Percentiles rank a stretch among this genome's conserved stretches.
Evolutionary conservation across 2,113 vertebrate species (phyloP).

Genomic region (Diglossa brunneiventris): DNA sequence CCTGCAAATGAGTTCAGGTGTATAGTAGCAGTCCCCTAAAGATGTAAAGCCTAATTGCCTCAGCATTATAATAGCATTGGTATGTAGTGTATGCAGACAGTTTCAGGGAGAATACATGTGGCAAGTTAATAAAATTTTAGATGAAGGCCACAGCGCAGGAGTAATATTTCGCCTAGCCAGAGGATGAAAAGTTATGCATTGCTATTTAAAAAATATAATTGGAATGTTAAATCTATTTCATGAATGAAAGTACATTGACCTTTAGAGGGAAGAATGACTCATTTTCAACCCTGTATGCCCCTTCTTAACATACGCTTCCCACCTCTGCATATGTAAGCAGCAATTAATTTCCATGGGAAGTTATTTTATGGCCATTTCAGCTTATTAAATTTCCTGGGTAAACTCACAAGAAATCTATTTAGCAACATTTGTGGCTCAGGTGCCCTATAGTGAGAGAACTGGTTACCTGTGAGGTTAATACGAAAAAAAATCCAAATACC

Average conservation of each 20-base stretch:
- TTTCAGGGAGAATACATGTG: slow-evolving; percentile 6
- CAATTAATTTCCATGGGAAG: slow-evolving; percentile 17
- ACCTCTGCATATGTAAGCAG: slow-evolving; percentile 44
- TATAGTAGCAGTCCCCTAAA: not conserved
- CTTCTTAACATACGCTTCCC: slow-evolving; percentile 18
- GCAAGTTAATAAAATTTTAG: slow-evolving; percentile 57
- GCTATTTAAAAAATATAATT: slow-evolving; percentile 48
- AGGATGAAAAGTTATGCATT: slow-evolving; percentile 51
- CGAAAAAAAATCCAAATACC: not conserved
- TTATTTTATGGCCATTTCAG: slow-evolving; percentile 35
- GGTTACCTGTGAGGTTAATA: not conserved
- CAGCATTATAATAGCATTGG: not conserved
- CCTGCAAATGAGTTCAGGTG: not conserved
- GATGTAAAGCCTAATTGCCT: slow-evolving; percentile 19
- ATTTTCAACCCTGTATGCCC: slow-evolving; percentile 14
- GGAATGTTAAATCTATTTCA: slow-evolving; percentile 58
- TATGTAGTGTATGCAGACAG: not conserved
- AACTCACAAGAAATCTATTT: slow-evolving; percentile 6
- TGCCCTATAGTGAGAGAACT: not conserved
- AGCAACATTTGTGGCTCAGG: not conserved
- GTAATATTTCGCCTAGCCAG: slow-evolving; percentile 15
- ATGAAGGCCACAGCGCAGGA: slow-evolving; percentile 12
- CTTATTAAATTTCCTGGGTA: slow-evolving; percentile 44
- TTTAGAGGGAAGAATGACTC: slow-evolving; percentile 35
- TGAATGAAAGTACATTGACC: slow-evolving; percentile 28